Evolutionary conservation across 2,113 vertebrate species (phyloP), one percentile per base, ranked within the genome.

Genomic region (Trogon melanurus): DNA sequence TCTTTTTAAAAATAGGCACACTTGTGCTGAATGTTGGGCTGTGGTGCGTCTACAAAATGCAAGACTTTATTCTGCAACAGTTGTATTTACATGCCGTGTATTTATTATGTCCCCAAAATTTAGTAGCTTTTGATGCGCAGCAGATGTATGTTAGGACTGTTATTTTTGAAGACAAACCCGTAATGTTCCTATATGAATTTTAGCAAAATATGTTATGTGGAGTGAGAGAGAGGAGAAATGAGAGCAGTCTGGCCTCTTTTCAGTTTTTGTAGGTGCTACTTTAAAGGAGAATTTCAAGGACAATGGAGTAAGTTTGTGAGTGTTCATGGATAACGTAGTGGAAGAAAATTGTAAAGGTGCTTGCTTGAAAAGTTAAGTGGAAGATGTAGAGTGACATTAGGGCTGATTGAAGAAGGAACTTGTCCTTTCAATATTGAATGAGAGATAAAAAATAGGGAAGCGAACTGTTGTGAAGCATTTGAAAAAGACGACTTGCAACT

Each of bases 221-320:
- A 83, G 44, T 30, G 67, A 36, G 36, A 72, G 26, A 56, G n/a
- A 69, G 8, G 61, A 89, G 91, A 79, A 11, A 41, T 11, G 41
- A 41, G 73, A 95, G 44, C 75, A 60, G 27, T 50, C 45, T 69
- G 6, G 10, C 65, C 38, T 67, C 53, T 69, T 74, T 64, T 78
- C n/a, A 4, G 57, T 19, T 79, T 85, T 89, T 65, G 27, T 75
- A 75, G 32, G 12, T 8, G 1, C 38, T 50, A 7, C 65, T 94
- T 79, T 82, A 72, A 87, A 89, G 66, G 60, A 57, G 48, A 53
- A 8, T 69, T 88, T 95, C 79, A 85, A 94, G 90, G 79, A 88
- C 79, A 76, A 85, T 72, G 30, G 71, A 79, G 26, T 56, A 67
- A 56, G 29, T 87, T 72, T 79, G 32, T 85, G 61, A 64, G 70